Evolutionary conservation across 2,113 vertebrate genomes (phyloP).

Genomic region (Macaca nemestrina): DNA sequence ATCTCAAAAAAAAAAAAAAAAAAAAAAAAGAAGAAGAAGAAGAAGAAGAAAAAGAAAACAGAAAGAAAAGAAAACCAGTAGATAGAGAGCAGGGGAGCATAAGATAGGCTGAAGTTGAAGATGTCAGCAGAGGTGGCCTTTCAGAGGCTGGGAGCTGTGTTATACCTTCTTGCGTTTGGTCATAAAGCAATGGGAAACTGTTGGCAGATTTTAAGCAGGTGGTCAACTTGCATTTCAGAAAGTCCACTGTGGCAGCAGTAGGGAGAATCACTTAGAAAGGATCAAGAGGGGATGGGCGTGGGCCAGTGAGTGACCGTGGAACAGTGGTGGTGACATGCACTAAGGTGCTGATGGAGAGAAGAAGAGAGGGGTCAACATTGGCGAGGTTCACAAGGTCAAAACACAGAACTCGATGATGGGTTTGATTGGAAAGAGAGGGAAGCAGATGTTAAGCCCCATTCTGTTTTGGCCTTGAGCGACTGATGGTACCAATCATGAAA

Average conservation of each 20-base stretch:
- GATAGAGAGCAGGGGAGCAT: neutral
- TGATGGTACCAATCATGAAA: neutral
- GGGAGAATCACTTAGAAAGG: neutral
- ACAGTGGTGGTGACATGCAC: neutral
- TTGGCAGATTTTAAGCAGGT: neutral
- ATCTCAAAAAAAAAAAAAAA: too few species aligned
- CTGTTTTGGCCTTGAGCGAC: neutral
- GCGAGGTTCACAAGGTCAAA: neutral
- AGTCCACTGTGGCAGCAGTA: neutral
- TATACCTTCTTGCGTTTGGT: neutral
- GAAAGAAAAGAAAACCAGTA: neutral
- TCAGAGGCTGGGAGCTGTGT: too few species aligned
- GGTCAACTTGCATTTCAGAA: neutral
- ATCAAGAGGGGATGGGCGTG: neutral
- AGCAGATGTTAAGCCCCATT: too few species aligned
- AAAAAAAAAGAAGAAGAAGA: too few species aligned
- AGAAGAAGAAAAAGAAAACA: fast-evolving
- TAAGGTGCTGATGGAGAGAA: neutral
- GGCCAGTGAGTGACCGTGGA: neutral
- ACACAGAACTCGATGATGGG: fast-evolving
- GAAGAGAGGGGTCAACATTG: neutral
- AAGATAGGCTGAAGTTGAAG: neutral
- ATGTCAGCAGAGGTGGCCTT: neutral
- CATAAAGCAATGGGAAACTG: neutral
- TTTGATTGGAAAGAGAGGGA: neutral